Percentiles rank a stretch among this genome's conserved stretches.
These are phyloP conservation scores for Rhagonycha lutea DNA, from an alignment of 2,888 invertebrate species.

Conservation along the genomic window DNA sequence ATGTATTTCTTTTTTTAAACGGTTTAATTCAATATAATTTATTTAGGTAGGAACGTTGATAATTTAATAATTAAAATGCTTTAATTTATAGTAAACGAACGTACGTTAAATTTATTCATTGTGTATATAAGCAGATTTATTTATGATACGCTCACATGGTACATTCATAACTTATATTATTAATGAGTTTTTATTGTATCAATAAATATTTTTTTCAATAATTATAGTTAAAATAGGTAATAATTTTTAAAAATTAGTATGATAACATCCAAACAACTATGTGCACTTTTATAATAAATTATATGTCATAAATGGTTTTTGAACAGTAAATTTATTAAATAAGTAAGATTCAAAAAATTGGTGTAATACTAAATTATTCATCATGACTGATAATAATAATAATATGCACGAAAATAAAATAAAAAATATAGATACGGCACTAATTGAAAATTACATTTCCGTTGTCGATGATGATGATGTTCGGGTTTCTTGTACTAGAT, in stretches of 20 bases:
- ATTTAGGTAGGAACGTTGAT: too few species aligned
- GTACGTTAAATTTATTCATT: neutral
- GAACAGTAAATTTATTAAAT: constrained; percentile 41
- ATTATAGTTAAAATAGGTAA: constrained; percentile 21
- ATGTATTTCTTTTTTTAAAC: too few species aligned
- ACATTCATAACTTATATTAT: constrained; percentile 52
- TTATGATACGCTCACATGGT: constrained; percentile 48
- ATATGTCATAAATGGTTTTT: constrained; percentile 13
- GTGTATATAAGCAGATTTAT: constrained; percentile 54
- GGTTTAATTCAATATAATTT: too few species aligned
- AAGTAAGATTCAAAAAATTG: constrained; percentile 43
- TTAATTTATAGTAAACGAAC: neutral
- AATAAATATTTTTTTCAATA: constrained; percentile 19
- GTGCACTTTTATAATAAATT: constrained; percentile 21
- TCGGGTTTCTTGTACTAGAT: constrained; percentile 85
- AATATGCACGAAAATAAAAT: constrained; percentile 50
- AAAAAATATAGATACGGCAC: constrained; percentile 39
- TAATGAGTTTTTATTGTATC: neutral
- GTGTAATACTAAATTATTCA: constrained; percentile 39
- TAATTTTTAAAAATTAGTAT: constrained; percentile 27
- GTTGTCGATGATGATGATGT: constrained; percentile 42
- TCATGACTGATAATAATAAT: constrained; percentile 33
- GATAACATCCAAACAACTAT: constrained; percentile 31
- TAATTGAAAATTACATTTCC: constrained; percentile 46
- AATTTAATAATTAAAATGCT: neutral